Evolutionary conservation across 2,797 vertebrate genomes (phyloP).

Genomic region (Anguilla obscura): DNA sequence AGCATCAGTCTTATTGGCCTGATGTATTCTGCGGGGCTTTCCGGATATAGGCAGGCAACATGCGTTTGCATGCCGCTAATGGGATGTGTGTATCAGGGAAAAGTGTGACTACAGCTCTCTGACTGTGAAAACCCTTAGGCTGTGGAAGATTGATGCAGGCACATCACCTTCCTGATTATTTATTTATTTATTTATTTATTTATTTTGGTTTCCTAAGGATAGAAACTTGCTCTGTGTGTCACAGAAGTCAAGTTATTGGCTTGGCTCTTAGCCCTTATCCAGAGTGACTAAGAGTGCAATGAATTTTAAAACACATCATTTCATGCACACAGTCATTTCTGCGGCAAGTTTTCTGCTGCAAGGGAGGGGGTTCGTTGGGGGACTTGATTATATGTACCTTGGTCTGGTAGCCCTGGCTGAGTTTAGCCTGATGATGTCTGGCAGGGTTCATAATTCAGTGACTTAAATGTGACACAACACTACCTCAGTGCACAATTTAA

Average conservation of each 20-base stretch:
- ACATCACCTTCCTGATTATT: too few species aligned
- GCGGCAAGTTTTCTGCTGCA: too few species aligned
- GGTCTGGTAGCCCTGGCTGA: too few species aligned
- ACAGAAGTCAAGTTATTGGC: background rate
- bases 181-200: background rate
- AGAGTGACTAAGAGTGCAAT: too few species aligned
- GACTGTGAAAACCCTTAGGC: background rate
- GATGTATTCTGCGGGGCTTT: background rate
- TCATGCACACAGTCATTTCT: too few species aligned
- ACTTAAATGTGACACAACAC: background rate
- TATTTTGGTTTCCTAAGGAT: too few species aligned
- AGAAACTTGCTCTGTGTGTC: background rate
- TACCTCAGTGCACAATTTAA: background rate
- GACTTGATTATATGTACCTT: too few species aligned
- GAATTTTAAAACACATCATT: background rate
- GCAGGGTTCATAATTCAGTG: background rate
- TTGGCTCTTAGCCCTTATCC: too few species aligned
- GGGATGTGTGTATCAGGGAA: background rate
- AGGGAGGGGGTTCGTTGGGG: too few species aligned
- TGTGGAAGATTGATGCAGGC: background rate
- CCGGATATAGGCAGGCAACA: background rate
- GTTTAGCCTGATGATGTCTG: background rate
- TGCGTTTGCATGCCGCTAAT: background rate
- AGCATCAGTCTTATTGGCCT: background rate
- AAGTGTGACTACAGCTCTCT: background rate